A percentile compares a stretch with the other conserved stretches of the same genome.
These are phyloP conservation scores for Helicoverpa armigera DNA, from an alignment of 1,140 invertebrate genomes.

Conservation along the genomic window DNA sequence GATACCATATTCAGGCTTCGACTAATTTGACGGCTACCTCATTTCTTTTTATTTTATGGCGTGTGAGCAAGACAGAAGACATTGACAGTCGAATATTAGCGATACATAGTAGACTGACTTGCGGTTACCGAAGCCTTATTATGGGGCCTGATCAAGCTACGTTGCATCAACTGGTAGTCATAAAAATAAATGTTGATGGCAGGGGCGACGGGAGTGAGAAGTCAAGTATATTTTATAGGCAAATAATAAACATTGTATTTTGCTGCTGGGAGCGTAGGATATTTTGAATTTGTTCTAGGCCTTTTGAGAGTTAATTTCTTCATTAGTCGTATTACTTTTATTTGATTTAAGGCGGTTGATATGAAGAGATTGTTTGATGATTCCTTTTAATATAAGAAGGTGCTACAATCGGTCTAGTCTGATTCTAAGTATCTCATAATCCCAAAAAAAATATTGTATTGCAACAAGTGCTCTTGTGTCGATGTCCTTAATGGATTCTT, in stretches of 20 bases:
- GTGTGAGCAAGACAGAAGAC: conserved; percentile 26
- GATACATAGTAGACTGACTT: conserved; percentile 40
- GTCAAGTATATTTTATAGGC: conserved; percentile 36
- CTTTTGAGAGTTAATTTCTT: conserved; percentile 24
- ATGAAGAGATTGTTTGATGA: too few species aligned
- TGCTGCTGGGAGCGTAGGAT: not conserved
- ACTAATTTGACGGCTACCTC: conserved; percentile 29
- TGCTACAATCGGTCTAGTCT: too few species aligned
- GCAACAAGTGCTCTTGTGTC: too few species aligned
- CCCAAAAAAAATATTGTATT: too few species aligned
- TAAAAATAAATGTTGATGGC: conserved; percentile 29
- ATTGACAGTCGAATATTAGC: conserved; percentile 43
- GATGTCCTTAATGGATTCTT: too few species aligned
- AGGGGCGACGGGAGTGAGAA: conserved; percentile 12
- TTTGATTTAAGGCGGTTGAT: too few species aligned
- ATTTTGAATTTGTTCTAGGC: conserved; percentile 11
- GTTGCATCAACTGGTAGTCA: conserved; percentile 20
- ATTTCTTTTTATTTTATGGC: conserved; percentile 15
- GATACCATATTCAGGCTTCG: conserved; percentile 55
- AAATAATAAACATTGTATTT: conserved; percentile 30
- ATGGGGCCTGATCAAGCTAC: conserved; percentile 42
- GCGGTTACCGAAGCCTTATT: conserved; percentile 75
- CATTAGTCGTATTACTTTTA: not conserved
- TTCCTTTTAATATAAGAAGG: too few species aligned
- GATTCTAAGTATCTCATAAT: too few species aligned